These are phyloP conservation scores for Sinohyriopsis cumingii DNA, from an alignment of 2,888 invertebrate species.

Conservation along the genomic window DNA sequence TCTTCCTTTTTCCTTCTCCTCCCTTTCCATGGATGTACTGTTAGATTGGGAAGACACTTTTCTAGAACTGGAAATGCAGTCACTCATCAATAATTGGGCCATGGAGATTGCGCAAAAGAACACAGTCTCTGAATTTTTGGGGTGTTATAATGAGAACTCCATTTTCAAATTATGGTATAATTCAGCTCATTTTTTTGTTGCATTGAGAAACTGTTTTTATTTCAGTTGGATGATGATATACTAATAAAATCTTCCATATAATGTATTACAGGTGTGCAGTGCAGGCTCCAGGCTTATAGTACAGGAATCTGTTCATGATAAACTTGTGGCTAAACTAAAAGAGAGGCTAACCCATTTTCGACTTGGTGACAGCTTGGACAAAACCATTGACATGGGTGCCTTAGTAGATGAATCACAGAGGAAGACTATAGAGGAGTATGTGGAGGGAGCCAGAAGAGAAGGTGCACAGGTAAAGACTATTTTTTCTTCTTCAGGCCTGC, in stretches of 20 bases:
- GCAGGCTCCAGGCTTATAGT: slow-evolving; percentile 74
- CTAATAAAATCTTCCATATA: neutral
- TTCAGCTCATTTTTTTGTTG: no score
- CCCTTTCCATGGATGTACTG: no score
- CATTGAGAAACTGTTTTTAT: no score
- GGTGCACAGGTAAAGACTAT: slow-evolving; percentile 68
- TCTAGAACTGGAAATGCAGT: no score
- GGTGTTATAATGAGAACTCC: no score
- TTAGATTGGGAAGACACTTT: no score
- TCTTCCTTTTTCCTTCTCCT: no score
- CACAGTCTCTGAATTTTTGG: no score
- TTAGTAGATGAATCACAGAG: slow-evolving; percentile 67
- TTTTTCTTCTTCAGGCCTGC: neutral
- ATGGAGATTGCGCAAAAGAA: no score
- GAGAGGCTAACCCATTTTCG: slow-evolving; percentile 69
- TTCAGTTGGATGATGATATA: no score
- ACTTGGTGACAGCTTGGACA: slow-evolving; percentile 72
- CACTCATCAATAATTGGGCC: no score
- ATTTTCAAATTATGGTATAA: no score
- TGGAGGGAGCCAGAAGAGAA: slow-evolving; percentile 61
- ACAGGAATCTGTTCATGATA: slow-evolving; percentile 75
- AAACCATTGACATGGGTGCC: slow-evolving; percentile 73
- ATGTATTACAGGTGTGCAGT: slow-evolving; percentile 74
- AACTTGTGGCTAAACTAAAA: slow-evolving; percentile 73
- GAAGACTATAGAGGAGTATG: slow-evolving; percentile 55